Conservation (phyloP, 92 coral and sea anemone genomes). For the Parazoanthus darwini region DNA sequence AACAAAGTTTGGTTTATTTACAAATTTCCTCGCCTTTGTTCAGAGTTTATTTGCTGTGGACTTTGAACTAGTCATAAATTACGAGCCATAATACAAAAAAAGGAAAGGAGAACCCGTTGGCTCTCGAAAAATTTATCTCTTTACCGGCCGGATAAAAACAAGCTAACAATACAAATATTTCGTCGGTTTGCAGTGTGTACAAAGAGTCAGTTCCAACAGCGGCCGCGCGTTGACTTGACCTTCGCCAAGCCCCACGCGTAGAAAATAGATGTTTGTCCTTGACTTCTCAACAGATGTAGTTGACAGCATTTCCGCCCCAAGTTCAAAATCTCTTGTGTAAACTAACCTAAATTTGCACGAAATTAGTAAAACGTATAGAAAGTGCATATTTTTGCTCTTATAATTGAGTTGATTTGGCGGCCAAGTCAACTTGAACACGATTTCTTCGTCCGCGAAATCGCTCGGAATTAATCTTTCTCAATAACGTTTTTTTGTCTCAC, state of each 20-base stretch:
- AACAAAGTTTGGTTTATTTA: not conserved
- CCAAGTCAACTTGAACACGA: not conserved
- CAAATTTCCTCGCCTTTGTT: slow-evolving; percentile 5
- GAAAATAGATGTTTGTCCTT: not conserved
- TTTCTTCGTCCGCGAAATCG: too few relatives aligned
- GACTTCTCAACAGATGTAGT: not conserved
- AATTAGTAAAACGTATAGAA: not conserved
- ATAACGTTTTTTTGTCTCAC: too few relatives aligned
- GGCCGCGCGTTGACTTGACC: not conserved
- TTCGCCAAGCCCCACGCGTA: not conserved
- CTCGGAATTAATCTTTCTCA: too few relatives aligned
- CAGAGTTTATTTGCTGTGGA: not conserved
- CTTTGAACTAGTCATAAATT: not conserved
- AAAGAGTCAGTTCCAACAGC: not conserved
- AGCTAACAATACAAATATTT: not conserved
- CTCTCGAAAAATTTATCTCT: not conserved
- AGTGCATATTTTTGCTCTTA: not conserved
- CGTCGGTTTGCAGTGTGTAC: not conserved
- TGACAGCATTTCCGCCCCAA: not conserved
- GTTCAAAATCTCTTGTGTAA: too few relatives aligned
- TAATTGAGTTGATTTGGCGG: not conserved
- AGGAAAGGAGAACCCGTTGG: not conserved
- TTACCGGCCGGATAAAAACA: slow-evolving; percentile 2
- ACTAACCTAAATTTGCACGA: not conserved
- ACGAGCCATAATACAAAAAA: not conserved